Evolutionary conservation across 2,113 vertebrate genomes (phyloP).

Genomic region (Brienomyrus longianalis): DNA sequence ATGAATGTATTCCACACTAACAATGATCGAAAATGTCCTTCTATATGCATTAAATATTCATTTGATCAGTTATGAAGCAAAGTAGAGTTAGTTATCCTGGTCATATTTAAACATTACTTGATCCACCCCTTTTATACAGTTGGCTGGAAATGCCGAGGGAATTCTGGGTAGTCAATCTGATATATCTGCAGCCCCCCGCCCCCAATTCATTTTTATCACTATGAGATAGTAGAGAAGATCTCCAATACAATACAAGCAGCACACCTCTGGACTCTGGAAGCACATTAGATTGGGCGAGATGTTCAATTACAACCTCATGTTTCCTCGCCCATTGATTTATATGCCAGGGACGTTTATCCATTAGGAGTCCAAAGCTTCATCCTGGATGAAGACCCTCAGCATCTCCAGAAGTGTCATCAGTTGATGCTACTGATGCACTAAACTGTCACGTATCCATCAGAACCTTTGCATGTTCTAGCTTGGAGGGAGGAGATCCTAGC

Average conservation of each 20-base stretch:
- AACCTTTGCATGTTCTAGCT: neutral
- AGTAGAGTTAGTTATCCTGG: neutral
- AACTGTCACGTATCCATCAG: neutral
- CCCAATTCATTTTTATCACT: too few species aligned
- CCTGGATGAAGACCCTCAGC: neutral
- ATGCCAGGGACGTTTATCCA: neutral
- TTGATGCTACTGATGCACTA: neutral
- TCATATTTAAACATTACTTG: neutral
- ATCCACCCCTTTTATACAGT: neutral
- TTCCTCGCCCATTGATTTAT: constrained; percentile 1
- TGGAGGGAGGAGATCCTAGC: neutral
- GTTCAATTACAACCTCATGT: neutral
- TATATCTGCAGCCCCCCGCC: neutral
- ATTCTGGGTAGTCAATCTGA: neutral
- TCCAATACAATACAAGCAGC: neutral
- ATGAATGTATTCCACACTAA: neutral
- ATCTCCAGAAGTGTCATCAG: neutral
- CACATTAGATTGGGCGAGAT: neutral
- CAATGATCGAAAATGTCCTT: neutral
- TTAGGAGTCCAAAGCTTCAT: neutral
- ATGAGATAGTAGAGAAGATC: neutral
- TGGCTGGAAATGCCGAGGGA: neutral
- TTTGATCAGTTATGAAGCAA: neutral
- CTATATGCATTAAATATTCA: neutral
- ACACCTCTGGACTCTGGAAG: neutral